Evolutionary conservation across 2,113 vertebrate genomes (phyloP).

Genomic region (Callipepla californica): DNA sequence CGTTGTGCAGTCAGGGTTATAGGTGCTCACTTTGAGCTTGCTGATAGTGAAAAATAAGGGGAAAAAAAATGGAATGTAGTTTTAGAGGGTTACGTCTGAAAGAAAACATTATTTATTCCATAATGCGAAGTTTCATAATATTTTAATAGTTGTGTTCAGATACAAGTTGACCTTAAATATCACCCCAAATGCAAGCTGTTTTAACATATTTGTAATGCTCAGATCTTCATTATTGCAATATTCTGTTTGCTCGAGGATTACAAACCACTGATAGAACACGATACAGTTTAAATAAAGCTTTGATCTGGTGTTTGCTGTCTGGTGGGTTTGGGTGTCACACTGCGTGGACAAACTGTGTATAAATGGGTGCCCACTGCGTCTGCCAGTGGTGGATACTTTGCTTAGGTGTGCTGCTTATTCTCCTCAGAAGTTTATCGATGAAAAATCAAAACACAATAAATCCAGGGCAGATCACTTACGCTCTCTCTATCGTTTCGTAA

Average conservation of each 20-base stretch:
- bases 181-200: slow-evolving; percentile 68
- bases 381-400: background rate
- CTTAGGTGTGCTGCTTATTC: background rate
- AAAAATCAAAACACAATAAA: background rate
- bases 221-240: slow-evolving; percentile 51
- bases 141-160: slow-evolving; percentile 66
- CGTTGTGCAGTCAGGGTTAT: background rate
- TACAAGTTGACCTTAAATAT: slow-evolving; percentile 55
- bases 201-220: slow-evolving; percentile 62
- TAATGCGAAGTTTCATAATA: slow-evolving; percentile 66
- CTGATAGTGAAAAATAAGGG: slow-evolving; percentile 27
- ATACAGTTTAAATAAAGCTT: slow-evolving; percentile 49
- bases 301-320: background rate
- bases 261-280: background rate
- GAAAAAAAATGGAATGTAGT: slow-evolving; percentile 29
- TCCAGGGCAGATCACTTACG: background rate
- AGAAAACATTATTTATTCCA: slow-evolving; percentile 58
- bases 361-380: background rate
- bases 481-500: background rate
- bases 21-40: slow-evolving; percentile 5
- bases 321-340: background rate
- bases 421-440: background rate
- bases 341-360: background rate
- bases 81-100: slow-evolving; percentile 48
- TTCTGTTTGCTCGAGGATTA: slow-evolving; percentile 40